Base-by-base conservation (phyloP, 2,888 invertebrate genomes). In the Synanthedon formicaeformis region DNA sequence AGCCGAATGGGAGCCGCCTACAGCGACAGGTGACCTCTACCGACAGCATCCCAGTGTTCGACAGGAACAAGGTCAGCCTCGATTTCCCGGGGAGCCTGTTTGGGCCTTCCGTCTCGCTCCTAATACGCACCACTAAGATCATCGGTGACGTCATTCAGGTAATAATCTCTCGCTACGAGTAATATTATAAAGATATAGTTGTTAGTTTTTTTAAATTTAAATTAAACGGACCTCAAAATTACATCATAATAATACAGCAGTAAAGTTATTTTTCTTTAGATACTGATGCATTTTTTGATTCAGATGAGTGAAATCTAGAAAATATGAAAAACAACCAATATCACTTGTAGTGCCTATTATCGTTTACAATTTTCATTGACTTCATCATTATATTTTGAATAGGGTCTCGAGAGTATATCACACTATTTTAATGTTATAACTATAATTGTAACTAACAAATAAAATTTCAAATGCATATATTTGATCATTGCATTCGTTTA, bases 101-200 rank as follows among this genome's bases (percentile, higher is more conserved):
- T 75, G 92, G 92, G 51, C 89, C 90, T 12, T 91, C 91, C 69
- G 92, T 92, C 73, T 90, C 89, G 55, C 81, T 92, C 51, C 84
- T 93, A 60, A 92, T 92, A 64, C 89, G 88, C 60, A 80, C 92
- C 63, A 92, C 92, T 73, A 91, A 90, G 69, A 78, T 91, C 57
- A 73, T 91, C 63, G 92, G 91, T 41, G 91, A 90, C 65, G 89
- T 91, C 55, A 90, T 93, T 64, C 89, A 92, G 82, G 93, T 92
- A 72, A 78, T 78, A n/a, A 45, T 45, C n/a, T 2, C 11, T 13
- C 11, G 11, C 13, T n/a, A n/a, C n/a, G n/a, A n/a, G n/a, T 45
- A 13, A 45, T 45, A 45, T 45, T 45, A 13, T 13, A 45, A 45
- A n/a, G n/a, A n/a, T n/a, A n/a, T n/a, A n/a, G n/a, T n/a, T n/a